These are phyloP conservation scores for Heliconius aoede DNA, from an alignment of 2,888 invertebrate species.

Conservation along the genomic window DNA sequence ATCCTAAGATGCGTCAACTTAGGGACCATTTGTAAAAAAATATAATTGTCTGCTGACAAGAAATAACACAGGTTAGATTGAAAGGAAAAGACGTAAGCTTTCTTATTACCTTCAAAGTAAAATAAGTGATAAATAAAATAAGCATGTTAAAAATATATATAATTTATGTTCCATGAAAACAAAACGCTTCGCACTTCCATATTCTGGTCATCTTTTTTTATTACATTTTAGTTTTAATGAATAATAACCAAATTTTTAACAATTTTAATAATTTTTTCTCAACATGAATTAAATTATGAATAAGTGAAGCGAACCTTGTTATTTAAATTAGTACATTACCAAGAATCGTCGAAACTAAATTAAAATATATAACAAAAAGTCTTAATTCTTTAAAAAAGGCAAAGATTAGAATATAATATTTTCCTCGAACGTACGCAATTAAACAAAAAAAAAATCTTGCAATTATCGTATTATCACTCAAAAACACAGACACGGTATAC, in stretches of 20 bases:
- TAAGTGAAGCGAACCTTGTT: conserved; percentile 9
- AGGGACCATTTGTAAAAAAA: no score
- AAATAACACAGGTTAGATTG: neutral
- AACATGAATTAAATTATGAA: conserved; percentile 1
- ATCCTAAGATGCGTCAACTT: no score
- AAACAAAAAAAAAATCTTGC: conserved; percentile 4
- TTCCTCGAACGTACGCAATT: conserved; percentile 13
- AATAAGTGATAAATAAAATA: no score
- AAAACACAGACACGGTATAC: conserved; percentile 1
- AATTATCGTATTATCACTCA: conserved; percentile 22
- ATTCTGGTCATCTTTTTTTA: no score
- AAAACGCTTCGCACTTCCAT: no score
- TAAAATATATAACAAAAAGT: conserved; percentile 13
- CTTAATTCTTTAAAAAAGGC: neutral
- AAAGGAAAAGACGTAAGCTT: neutral
- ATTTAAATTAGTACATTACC: conserved; percentile 16
- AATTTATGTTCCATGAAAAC: no score
- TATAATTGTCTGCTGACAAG: no score
- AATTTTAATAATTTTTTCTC: neutral
- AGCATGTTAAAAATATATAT: no score
- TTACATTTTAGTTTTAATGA: neutral
- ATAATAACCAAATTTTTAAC: neutral
- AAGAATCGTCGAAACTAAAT: conserved; percentile 9
- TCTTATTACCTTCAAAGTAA: no score
- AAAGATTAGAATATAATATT: conserved; percentile 2